Base-by-base conservation (phyloP, 2,888 invertebrate species). In the Phalera bucephala region DNA sequence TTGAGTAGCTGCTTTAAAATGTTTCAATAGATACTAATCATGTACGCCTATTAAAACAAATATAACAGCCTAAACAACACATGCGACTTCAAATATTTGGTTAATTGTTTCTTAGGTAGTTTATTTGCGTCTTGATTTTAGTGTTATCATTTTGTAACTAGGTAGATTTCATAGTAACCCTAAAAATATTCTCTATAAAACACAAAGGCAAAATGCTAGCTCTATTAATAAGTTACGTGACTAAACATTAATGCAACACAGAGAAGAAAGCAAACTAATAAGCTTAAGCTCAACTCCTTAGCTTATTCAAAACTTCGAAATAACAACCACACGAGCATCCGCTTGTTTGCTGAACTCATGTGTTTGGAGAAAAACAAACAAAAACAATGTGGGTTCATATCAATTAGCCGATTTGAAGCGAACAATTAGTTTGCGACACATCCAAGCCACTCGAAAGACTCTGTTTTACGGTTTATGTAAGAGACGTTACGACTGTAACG, bases 381-480 rank as follows among this genome's bases (percentile, higher is more conserved):
- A 36, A 40, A 45, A 50, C 49, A 55, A 43, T 32, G 43, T 37
- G 33, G 36, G 37, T 40, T 46, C 36, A 48, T 44, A 48, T 45
- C 46, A 52, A 48, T 55, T 52, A 57, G 39, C 49, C 22, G 19
- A 40, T 36, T 37, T 22, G 37, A 35, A 53, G 40, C 50, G 44
- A 53, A 52, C 56, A 50, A 55, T 50, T 49, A 52, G 37, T 46
- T 56, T 35, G 28, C 28, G 36, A 40, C 44, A 40, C 43, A 45
- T 45, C 31, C 38, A 49, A 52, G 47, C 48, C 46, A 39, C 41
- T 57, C 40, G 23, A 40, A 42, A 40, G 34, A 53, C 51, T 57
- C 57, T 57, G 55, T 64, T 50, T 36, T 43, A 50, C 31, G 38
- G 56, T 45, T 52, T 45, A 46, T 45, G 38, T 37, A 46, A 54